A percentile compares a stretch with the other conserved stretches of the same genome.
These are phyloP conservation scores for Pseudobourletiella spinata DNA, from an alignment of 1,140 invertebrate species.

Conservation along the genomic window DNA sequence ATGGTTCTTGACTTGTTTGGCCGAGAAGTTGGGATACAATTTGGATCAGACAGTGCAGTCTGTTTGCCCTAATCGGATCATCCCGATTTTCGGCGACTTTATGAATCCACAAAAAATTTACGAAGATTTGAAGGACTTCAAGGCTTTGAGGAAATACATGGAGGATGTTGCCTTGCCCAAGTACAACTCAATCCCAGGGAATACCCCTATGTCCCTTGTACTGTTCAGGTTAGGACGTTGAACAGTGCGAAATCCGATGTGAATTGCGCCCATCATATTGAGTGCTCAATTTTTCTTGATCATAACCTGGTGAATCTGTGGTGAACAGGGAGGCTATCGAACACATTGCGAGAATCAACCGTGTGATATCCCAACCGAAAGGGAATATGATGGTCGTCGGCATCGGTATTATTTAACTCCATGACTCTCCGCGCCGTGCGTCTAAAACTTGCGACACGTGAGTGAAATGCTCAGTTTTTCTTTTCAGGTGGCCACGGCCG, in stretches of 20 bases:
- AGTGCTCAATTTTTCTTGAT: too few relatives aligned
- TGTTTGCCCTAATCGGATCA: conserved; percentile 63
- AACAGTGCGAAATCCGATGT: neutral
- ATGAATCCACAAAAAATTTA: conserved; percentile 63
- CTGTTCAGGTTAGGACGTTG: conserved; percentile 43
- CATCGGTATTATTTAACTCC: conserved; percentile 54
- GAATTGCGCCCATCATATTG: neutral
- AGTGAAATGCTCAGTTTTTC: conserved; percentile 9
- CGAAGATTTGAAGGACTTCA: conserved; percentile 60
- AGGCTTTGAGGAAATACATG: conserved; percentile 53
- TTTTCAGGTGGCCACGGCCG: conserved; percentile 67
- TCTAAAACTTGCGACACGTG: too few relatives aligned
- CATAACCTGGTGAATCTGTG: neutral
- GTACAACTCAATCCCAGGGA: conserved; percentile 65
- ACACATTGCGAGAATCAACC: conserved; percentile 66
- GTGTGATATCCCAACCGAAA: conserved; percentile 70
- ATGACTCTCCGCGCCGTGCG: too few relatives aligned
- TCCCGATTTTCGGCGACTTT: conserved; percentile 67
- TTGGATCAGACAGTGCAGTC: conserved; percentile 69
- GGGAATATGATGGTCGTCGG: conserved; percentile 76
- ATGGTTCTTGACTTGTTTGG: conserved; percentile 60
- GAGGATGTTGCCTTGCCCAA: conserved; percentile 57
- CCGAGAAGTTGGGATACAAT: conserved; percentile 59
- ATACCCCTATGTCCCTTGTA: conserved; percentile 66
- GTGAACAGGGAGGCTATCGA: conserved; percentile 70